Conservation (phyloP, 2,797 vertebrate genomes). For the Menidia menidia region DNA sequence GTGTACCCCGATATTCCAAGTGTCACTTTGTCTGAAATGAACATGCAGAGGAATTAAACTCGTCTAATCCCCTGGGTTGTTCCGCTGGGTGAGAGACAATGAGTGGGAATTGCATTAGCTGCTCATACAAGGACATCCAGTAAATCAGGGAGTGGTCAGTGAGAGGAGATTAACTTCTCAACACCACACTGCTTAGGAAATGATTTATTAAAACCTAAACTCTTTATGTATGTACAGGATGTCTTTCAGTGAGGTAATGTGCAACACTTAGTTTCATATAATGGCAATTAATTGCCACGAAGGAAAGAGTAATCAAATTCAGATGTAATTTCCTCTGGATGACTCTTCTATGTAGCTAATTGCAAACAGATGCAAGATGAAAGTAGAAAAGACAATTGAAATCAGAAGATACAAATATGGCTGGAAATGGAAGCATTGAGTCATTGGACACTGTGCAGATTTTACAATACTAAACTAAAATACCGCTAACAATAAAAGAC, state of each 20-base stretch:
- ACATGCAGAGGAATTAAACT: slow-evolving; percentile 34
- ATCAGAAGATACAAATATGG: slow-evolving; percentile 2
- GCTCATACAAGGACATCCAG: slow-evolving; percentile 15
- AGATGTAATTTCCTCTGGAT: slow-evolving; percentile 67
- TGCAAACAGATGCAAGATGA: too few species aligned
- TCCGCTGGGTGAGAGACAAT: background rate
- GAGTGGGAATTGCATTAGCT: slow-evolving; percentile 29
- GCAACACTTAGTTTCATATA: slow-evolving; percentile 55
- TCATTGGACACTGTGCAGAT: too few species aligned
- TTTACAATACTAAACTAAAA: background rate
- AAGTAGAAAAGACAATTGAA: too few species aligned
- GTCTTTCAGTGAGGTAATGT: slow-evolving; percentile 66
- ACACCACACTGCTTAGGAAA: slow-evolving; percentile 50
- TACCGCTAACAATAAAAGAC: background rate
- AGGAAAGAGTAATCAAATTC: slow-evolving; percentile 68
- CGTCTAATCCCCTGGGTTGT: slow-evolving; percentile 44
- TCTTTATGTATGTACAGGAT: slow-evolving; percentile 59
- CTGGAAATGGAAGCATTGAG: background rate
- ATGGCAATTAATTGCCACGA: slow-evolving; percentile 65
- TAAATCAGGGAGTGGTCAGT: slow-evolving; percentile 35
- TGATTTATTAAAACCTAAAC: slow-evolving; percentile 49
- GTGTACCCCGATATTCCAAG: slow-evolving; percentile 15
- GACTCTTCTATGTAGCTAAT: slow-evolving; percentile 34
- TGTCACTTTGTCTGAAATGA: slow-evolving; percentile 31
- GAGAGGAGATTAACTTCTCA: slow-evolving; percentile 41